Evolutionary conservation across 1,140 invertebrate genomes (phyloP), one percentile per base, ranked within the genome.

Genomic region (Chelonus insularis): DNA sequence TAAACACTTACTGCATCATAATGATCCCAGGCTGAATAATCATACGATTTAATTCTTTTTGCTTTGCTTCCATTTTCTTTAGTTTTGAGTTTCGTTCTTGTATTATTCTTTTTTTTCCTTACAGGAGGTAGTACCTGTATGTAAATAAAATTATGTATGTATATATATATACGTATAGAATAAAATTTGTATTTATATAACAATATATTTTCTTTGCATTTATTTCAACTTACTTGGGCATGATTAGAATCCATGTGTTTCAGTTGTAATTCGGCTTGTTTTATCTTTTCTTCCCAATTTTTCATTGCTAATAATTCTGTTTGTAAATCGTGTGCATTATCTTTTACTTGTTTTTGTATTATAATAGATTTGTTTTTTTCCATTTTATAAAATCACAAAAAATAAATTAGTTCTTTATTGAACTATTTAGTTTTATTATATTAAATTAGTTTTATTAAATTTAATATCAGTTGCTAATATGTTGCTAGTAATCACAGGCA

Each of bases 251-350:
- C 66, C n/a, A n/a, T n/a, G n/a, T n/a, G n/a, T 3, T 62, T 57
- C 20, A 88, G 67, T 50, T 87, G 84, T 58, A 85, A 75, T 64
- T 96, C 93, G 81, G 92, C 92, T 62, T 83, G 83, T 81, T 92
- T 93, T 80, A 95, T 93, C 68, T 94, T 88, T 54, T 84, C 81
- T 74, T 94, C 90, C 94, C 93, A 96, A 70, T 83, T 86, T 72
- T 89, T 86, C 69, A 96, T 80, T 72, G 95, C 92, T 60, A 86
- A 84, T 62, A 91, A 82, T 73, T 88, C 92, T 58, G 82, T 86
- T 62, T 89, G 83, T 16, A 94, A 76, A 66, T 91, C 91, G 41
- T 85, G 82, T 8, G 88, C 85, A 80, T 94, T 95, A 63, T 91
- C 85, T 45, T 85, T 84, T 32, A 89, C 82, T 74, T 89, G 84